A percentile compares a stretch with the other conserved stretches of the same genome.
phyloP scores from a whole-genome alignment of 2,888 invertebrate genomes.

The Lomographa bimaculata region DNA sequence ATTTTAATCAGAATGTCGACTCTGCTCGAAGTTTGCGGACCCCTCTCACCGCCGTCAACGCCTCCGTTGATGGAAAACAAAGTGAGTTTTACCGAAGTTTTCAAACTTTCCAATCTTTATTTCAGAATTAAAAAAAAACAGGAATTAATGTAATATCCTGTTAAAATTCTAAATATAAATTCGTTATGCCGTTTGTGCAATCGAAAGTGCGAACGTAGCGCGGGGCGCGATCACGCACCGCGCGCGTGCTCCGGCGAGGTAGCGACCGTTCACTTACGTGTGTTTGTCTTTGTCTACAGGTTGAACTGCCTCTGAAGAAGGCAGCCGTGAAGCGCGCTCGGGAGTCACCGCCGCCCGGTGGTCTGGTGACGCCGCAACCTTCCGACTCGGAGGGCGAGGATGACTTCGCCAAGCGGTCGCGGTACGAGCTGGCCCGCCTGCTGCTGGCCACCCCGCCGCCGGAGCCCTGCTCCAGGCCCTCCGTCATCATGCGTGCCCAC shows the following conservation, averaged over 20 bases:
- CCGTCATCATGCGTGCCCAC: conserved; percentile 94
- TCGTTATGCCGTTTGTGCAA: conserved; percentile 56
- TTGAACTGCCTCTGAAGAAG: conserved; percentile 71
- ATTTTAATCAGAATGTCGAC: conserved; percentile 67
- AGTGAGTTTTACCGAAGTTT: conserved; percentile 68
- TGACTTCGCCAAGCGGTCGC: conserved; percentile 69
- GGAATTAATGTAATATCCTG: too few relatives aligned
- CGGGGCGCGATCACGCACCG: conserved; percentile 65
- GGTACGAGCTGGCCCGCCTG: conserved; percentile 80
- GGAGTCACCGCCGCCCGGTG: conserved; percentile 58
- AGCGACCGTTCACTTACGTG: conserved; percentile 73
- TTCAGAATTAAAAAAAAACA: conserved; percentile 12
- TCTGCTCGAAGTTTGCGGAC: conserved; percentile 75
- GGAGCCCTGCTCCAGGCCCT: conserved; percentile 80
- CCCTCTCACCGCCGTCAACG: conserved; percentile 88
- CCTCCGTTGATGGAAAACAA: conserved; percentile 86
- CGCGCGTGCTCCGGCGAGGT: conserved; percentile 60
- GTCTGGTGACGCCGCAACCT: conserved; percentile 90
- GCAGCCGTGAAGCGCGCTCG: conserved; percentile 64
- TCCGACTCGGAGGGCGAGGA: conserved; percentile 93
- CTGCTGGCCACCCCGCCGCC: conserved; percentile 84
- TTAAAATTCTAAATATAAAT: conserved; percentile 1
- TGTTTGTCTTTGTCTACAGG: conserved; percentile 72
- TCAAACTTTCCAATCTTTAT: conserved; percentile 13
- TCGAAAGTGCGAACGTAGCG: conserved; percentile 60